These are phyloP conservation scores for Sitta carolinensis DNA, from an alignment of 2,797 vertebrate genomes.

Conservation along the genomic window DNA sequence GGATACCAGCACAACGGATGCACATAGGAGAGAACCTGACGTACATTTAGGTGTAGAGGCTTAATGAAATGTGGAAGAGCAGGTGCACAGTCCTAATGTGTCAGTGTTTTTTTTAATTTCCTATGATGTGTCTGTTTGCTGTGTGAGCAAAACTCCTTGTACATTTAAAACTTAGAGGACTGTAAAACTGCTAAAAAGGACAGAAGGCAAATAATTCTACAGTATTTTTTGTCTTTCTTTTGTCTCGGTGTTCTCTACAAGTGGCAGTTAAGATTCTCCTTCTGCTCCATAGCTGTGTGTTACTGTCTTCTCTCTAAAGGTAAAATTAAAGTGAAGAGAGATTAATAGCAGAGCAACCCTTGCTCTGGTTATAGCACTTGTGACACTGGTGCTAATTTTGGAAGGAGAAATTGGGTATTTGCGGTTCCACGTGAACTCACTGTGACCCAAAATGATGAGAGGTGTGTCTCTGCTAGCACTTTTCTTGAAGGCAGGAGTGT, in stretches of 20 bases:
- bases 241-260: not conserved
- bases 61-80: conserved; percentile 64
- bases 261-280: not conserved
- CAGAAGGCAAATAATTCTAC: not conserved
- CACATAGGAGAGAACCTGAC: not conserved
- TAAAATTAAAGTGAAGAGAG: not conserved
- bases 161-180: conserved; percentile 25
- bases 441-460: not conserved
- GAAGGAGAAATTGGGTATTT: not conserved
- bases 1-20: conserved; percentile 16
- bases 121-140: conserved; percentile 37
- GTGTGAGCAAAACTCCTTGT: conserved; percentile 37
- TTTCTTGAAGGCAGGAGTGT: not conserved
- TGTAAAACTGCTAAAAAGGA: conserved; percentile 18
- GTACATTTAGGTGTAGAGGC: conserved; percentile 10
- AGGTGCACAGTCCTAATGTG: conserved; percentile 33
- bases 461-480: not conserved
- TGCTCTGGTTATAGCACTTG: not conserved
- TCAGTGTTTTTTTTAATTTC: not conserved
- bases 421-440: not conserved
- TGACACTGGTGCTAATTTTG: not conserved
- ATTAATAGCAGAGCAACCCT: not conserved
- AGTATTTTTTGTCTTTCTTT: not conserved
- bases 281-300: not conserved
- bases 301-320: not conserved